These are phyloP conservation scores for Solea solea DNA, from an alignment of 2,113 vertebrate species.

Conservation along the genomic window DNA sequence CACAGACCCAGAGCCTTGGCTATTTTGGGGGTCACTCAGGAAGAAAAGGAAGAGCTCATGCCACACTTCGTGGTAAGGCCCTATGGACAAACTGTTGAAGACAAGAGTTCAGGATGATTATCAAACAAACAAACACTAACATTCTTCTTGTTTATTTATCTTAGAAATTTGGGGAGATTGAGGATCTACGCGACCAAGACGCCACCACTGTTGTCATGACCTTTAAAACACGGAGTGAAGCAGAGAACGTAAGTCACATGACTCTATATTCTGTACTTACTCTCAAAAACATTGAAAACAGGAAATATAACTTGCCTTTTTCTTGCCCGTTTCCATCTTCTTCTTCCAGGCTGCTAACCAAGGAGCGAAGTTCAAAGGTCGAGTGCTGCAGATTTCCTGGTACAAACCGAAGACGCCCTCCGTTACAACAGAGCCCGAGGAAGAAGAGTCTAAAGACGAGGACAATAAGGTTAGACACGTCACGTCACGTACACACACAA, in stretches of 20 bases:
- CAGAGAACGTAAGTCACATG: constrained; percentile 85
- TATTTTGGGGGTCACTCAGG: constrained; percentile 89
- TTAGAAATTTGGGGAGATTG: constrained; percentile 90
- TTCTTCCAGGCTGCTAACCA: constrained; percentile 91
- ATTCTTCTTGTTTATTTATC: background rate
- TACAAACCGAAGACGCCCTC: constrained; percentile 96
- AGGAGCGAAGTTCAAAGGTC: constrained; percentile 96
- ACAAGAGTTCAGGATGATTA: background rate
- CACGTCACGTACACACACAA: background rate
- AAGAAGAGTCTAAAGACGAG: constrained; percentile 94
- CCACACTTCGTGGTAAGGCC: constrained; percentile 94
- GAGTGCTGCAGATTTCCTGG: constrained; percentile 94
- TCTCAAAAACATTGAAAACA: background rate
- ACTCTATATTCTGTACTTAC: background rate
- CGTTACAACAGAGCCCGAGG: constrained; percentile 90
- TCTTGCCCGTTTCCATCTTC: too few relatives aligned
- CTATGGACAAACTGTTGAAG: background rate
- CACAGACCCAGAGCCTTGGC: constrained; percentile 92
- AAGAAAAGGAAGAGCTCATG: constrained; percentile 95
- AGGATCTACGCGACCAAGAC: constrained; percentile 89
- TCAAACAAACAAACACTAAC: background rate
- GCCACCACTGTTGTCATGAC: constrained; percentile 88
- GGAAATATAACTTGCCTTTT: too few relatives aligned
- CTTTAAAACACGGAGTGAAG: constrained; percentile 89
- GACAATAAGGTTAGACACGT: constrained; percentile 71